Evolutionary conservation across 2,888 invertebrate genomes (phyloP), one percentile per base, ranked within the genome.

Genomic region (Gibbula magus): DNA sequence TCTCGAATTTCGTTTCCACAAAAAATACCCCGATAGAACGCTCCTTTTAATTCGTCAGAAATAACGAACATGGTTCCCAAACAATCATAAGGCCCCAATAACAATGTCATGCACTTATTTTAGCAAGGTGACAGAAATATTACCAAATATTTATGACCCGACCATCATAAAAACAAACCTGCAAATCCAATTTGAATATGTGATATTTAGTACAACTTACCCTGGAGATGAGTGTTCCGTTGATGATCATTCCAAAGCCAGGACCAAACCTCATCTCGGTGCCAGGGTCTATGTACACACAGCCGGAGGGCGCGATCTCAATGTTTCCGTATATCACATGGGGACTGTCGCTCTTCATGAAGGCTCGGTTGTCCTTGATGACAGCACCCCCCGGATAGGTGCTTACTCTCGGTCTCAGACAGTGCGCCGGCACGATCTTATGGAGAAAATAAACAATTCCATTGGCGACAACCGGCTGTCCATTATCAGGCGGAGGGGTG

Each of bases 231-330:
- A 99, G 94, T 86, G 96, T 95, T 87, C 99, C 99, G 90, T 96
- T 95, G 70, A 99, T 96, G 39, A 97, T 98, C 91, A 99, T 96
- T 84, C 99, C 99, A 88, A 97, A 95, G 94, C 97, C 97, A 2
- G 98, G 97, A 5, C 96, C 96, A 93, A 99, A 98, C 87, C 96
- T 95, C 78, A 99, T 94, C 89, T 96, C 96, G 0, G 98, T 97
- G 35, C 99, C 99, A 18, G 98, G 95, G 92, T 98, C 97, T 81
- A 99, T 95, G 78, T 96, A 94, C 88, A 99, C 94, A 80, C 91
- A 91, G 2, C 88, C 86, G 4, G 73, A 73, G 0, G 89, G 87
- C 0, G 87, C 87, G 22, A 91, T 85, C 78, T 89, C 88, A 25
- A 91, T 86, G 78, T 88, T 89, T 16, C 89, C 90, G 13, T 82